Conservation (phyloP, 2,888 invertebrate genomes). For the Psococerastis gibbosa region DNA sequence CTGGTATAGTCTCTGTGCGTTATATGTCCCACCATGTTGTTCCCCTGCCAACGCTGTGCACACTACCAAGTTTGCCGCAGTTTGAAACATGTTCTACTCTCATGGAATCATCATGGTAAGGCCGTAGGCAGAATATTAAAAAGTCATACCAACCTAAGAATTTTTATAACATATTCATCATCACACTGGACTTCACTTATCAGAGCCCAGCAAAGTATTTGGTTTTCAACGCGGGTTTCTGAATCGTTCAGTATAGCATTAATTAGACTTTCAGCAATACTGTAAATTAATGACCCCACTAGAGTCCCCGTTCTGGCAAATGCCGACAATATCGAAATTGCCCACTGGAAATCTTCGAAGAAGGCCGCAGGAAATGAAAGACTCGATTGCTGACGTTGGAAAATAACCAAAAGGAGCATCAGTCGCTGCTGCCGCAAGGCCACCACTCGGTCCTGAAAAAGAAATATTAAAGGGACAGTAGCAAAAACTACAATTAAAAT, state of each 20-base stretch:
- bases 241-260: not conserved
- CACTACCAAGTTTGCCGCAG: too few relatives aligned
- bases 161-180: too few relatives aligned
- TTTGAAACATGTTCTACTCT: too few relatives aligned
- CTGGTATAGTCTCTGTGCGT: too few relatives aligned
- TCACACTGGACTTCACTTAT: not conserved
- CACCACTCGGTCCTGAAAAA: slow-evolving; percentile 26
- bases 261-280: not conserved
- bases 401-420: slow-evolving; percentile 46
- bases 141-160: too few relatives aligned
- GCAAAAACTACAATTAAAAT: slow-evolving; percentile 8
- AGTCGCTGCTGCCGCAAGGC: slow-evolving; percentile 42
- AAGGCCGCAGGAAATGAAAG: slow-evolving; percentile 22
- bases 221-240: not conserved
- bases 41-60: too few relatives aligned
- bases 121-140: too few relatives aligned
- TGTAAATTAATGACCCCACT: not conserved
- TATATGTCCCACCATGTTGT: too few relatives aligned
- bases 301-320: not conserved
- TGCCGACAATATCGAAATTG: not conserved
- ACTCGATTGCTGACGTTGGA: slow-evolving; percentile 36
- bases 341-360: not conserved
- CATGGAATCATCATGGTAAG: too few relatives aligned
- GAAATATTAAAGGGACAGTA: slow-evolving; percentile 7
- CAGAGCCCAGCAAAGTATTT: not conserved